Percentiles rank a stretch among this genome's conserved stretches.
Conservation (phyloP, 2,888 invertebrate species). For the Euspilapteryx auroguttella region DNA sequence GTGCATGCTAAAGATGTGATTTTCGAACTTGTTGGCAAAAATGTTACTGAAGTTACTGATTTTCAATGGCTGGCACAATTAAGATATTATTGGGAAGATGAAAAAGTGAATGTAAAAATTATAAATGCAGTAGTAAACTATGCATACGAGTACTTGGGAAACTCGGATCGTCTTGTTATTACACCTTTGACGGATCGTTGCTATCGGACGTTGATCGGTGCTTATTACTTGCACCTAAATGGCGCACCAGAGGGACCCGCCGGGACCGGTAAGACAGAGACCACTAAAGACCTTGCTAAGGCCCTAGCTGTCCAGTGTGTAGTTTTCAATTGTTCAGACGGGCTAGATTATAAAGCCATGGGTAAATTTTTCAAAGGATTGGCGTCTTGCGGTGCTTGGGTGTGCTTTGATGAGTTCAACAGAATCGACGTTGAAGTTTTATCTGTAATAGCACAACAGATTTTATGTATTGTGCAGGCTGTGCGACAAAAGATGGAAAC, state of each 20-base stretch:
- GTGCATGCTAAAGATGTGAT: constrained; percentile 86
- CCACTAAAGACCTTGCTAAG: constrained; percentile 90
- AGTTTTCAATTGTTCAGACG: constrained; percentile 87
- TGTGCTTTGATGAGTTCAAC: constrained; percentile 88
- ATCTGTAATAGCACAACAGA: constrained; percentile 86
- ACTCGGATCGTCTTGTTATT: constrained; percentile 74
- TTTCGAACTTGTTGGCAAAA: constrained; percentile 63
- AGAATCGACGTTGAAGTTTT: constrained; percentile 82
- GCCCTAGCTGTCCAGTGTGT: constrained; percentile 90
- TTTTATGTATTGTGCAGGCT: constrained; percentile 77
- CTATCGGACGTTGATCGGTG: constrained; percentile 81
- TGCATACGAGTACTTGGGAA: constrained; percentile 86
- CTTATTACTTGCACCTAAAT: constrained; percentile 80
- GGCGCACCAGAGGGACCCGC: constrained; percentile 87
- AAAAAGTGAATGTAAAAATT: constrained; percentile 69
- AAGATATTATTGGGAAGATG: constrained; percentile 78
- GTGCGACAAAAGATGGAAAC: constrained; percentile 65
- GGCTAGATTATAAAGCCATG: constrained; percentile 84
- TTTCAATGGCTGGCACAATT: constrained; percentile 86
- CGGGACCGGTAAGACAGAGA: constrained; percentile 89
- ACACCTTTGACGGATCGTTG: constrained; percentile 78
- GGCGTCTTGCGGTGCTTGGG: constrained; percentile 84
- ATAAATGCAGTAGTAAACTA: constrained; percentile 79
- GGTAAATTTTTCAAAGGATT: constrained; percentile 84
- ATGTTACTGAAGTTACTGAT: constrained; percentile 71